Base-by-base conservation (phyloP, 2,888 invertebrate species). In the Beris morrisii region DNA sequence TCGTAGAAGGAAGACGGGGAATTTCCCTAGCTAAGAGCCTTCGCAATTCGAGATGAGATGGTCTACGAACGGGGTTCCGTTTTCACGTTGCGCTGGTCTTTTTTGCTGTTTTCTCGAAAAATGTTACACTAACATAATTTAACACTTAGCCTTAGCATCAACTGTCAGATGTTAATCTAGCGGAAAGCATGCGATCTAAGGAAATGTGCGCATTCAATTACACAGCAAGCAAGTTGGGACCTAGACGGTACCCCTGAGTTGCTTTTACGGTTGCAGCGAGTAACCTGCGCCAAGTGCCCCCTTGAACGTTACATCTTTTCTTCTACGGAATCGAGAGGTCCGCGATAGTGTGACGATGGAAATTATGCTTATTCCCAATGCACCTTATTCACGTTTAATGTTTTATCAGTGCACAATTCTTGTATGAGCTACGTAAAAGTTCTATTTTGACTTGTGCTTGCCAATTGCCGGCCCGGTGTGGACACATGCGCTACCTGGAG, bases 161-260 rank as follows among this genome's bases (percentile, higher is more conserved):
- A 43, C 70, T 69, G 67, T 70, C 67, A 68, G 72, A 72, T 72
- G 70, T 71, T 72, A 72, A 72, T 72, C 72, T 72, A 65, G 72
- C 67, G 71, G 69, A 69, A 71, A 72, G 71, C 72, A 72, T 71
- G 72, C 72, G 65, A 71, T 69, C 70, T 56, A 48, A 50, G 67
- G 64, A 67, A 66, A 66, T 66, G 67, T 66, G 69, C 67, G 58
- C 66, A 67, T 66, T 64, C 67, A 67, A 66, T 69, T 69, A 67
- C 38, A 46, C 50, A 44, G 59, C 48, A 32, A 48, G 59, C 15
- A 53, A 52, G 44, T 32, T 38, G 50, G 31, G 38, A 28, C 15
- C 63, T 48, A 56, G 61, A 59, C 53, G 43, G 45, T 59, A 30
- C 45, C 48, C 38, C 22, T 46, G 38, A 32, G 45, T 61, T 44